Conservation (phyloP, 2,113 vertebrate species). For the Synchiropus splendidus region DNA sequence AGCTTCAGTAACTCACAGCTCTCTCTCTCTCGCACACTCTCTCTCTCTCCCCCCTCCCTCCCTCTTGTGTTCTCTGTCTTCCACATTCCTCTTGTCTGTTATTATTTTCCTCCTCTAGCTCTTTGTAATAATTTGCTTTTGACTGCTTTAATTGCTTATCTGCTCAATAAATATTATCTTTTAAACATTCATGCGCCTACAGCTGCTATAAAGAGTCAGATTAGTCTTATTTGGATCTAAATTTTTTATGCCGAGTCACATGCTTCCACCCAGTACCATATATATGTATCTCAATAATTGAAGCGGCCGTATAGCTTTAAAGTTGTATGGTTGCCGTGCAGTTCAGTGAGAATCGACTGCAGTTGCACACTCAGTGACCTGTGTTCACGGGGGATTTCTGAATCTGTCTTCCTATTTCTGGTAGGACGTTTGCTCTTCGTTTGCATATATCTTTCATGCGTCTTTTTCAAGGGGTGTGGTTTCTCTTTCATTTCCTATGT, state of each 20-base stretch:
- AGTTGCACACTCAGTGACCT: too few species aligned
- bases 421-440: constrained; percentile 18
- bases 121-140: constrained; percentile 28
- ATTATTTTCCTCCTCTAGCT: too few species aligned
- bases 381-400: too few species aligned
- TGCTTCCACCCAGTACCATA: too few species aligned
- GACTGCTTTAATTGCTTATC: constrained; percentile 25
- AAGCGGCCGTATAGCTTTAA: too few species aligned
- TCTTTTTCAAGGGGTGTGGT: not conserved
- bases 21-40: constrained; percentile 11
- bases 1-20: constrained; percentile 5
- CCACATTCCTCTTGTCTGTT: constrained; percentile 1
- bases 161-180: constrained; percentile 5
- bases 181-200: too few species aligned
- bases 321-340: not conserved
- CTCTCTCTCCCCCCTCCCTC: not conserved
- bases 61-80: constrained; percentile 7
- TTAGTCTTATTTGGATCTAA: too few species aligned
- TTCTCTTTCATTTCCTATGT: constrained; percentile 2
- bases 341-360: constrained; percentile 24
- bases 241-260: too few species aligned
- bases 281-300: too few species aligned
- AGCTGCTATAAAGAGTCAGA: too few species aligned
- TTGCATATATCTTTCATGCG: constrained; percentile 27
- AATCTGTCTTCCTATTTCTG: constrained; percentile 22